Evolutionary conservation across 2,113 vertebrate genomes (phyloP), one percentile per base, ranked within the genome.

Genomic region (Nyctereutes procyonoides): DNA sequence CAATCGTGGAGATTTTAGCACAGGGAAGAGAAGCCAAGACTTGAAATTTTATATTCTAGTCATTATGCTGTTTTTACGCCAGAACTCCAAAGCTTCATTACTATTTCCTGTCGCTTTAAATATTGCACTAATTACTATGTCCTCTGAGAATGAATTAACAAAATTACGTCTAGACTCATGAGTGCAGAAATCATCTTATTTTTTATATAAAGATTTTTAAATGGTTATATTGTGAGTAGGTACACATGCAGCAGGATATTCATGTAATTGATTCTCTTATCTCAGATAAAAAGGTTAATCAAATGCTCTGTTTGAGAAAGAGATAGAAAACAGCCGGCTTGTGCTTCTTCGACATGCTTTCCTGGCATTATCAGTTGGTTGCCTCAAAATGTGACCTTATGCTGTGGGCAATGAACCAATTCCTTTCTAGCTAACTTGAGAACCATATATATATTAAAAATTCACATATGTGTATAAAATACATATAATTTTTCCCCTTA

Each of bases 201-300:
- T 98, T 51, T 89, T 74, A 67, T 95, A 83, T 95, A 83, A 86
- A 96, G 71, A 71, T 95, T 96, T 95, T 95, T 79, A 95, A 97
- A 81, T 76, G 53, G 28, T 81, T 93, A 51, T 69, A 80, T 94
- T 9, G 17, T 65, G 80, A 88, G 55, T 69, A 95, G 69, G 74
- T 77, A 87, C 16, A 91, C 82, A 81, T 35, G 65, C 51, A 96
- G 82, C 62, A 95, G 79, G 79, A 56, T 95, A 79, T 58, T 85
- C 79, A 74, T 63, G n/a, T 86, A 92, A 97, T 88, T 97, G 93
- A 97, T 96, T 97, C 81, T 86, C 86, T 96, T 95, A 93, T 88
- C 73, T 95, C 88, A 86, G 93, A 73, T 94, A 97, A 95, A 97
- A 97, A 96, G 84, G 80, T 97, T 97, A 97, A 97, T 96, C 84